Evolutionary conservation across 23 tunicate species (phyloP), one percentile per base, ranked within the genome.

Genomic region (Trididemnum nubilum): DNA sequence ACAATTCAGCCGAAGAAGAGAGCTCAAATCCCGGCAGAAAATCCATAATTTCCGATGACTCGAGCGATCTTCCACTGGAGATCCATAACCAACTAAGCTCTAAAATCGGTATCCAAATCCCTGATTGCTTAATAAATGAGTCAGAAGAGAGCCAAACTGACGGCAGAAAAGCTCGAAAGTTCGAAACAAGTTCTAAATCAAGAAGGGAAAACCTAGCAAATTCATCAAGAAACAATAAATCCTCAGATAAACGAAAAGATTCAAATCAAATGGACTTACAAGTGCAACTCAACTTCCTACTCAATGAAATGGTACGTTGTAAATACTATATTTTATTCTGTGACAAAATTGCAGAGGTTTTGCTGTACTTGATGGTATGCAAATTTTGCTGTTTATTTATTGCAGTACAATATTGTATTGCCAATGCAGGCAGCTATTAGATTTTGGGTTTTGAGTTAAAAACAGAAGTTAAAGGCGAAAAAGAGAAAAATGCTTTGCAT

Each of bases 291-390:
- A 88, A 89, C 25, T 71, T 39, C 54, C 88, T 89, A 27, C 32
- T 89, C 44, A 40, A 36, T 54, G 94, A 83, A 83, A 89, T 89
- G 94, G 94, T 89, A 79, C 78, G 94, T 83, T 38, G 1, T 76
- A 35, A 49, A 49, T 9, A 9, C 57, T 49, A n/a, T n/a, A n/a
- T n/a, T n/a, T n/a, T n/a, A n/a, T n/a, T n/a, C n/a, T n/a, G n/a
- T n/a, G n/a, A n/a, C n/a, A n/a, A n/a, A n/a, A n/a, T n/a, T n/a
- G n/a, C n/a, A n/a, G n/a, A n/a, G n/a, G n/a, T n/a, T n/a, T n/a
- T n/a, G n/a, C n/a, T n/a, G n/a, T n/a, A n/a, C n/a, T n/a, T n/a
- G n/a, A n/a, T n/a, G n/a, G n/a, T n/a, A n/a, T n/a, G n/a, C n/a
- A n/a, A n/a, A n/a, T n/a, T n/a, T n/a, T n/a, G n/a, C n/a, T n/a